Conservation (phyloP, 1,140 invertebrate genomes). For the Drosophila varians region DNA sequence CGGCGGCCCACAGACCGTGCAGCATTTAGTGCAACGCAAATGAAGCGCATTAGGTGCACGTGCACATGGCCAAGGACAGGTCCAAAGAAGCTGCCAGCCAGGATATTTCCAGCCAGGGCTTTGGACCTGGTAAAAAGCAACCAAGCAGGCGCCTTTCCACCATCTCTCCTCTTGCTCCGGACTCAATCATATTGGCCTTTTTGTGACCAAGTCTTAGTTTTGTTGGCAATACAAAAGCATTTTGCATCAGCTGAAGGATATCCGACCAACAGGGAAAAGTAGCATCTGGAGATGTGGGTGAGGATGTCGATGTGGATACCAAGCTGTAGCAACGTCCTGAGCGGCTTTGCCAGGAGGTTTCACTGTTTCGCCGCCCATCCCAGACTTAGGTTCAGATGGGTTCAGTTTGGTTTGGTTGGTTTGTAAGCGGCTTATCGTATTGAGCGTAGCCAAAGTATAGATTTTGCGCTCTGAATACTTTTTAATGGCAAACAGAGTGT, state of each 20-base stretch:
- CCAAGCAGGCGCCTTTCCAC: too few relatives aligned
- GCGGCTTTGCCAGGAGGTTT: constrained; percentile 41
- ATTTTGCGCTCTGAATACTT: constrained; percentile 78
- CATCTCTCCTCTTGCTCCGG: not conserved
- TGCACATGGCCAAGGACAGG: constrained; percentile 41
- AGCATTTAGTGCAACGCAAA: constrained; percentile 76
- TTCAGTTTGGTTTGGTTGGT: constrained; percentile 47
- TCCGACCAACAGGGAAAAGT: constrained; percentile 50
- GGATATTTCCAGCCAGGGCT: not conserved
- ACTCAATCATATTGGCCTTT: constrained; percentile 34
- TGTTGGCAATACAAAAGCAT: constrained; percentile 80
- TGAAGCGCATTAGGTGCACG: constrained; percentile 78
- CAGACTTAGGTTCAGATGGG: constrained; percentile 15
- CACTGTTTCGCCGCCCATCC: not conserved
- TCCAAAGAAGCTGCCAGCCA: constrained; percentile 8
- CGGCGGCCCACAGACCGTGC: constrained; percentile 17
- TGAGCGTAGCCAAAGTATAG: constrained; percentile 75
- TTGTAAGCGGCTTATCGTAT: constrained; percentile 79
- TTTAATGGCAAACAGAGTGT: constrained; percentile 75
- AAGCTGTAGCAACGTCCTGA: constrained; percentile 41
- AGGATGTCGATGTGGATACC: constrained; percentile 1
- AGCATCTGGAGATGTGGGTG: constrained; percentile 22
- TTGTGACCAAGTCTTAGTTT: constrained; percentile 47
- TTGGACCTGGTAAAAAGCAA: constrained; percentile 8
- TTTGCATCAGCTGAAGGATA: constrained; percentile 67